phyloP scores from a whole-genome alignment of 2,797 vertebrate genomes.

The Glossophaga mutica region DNA sequence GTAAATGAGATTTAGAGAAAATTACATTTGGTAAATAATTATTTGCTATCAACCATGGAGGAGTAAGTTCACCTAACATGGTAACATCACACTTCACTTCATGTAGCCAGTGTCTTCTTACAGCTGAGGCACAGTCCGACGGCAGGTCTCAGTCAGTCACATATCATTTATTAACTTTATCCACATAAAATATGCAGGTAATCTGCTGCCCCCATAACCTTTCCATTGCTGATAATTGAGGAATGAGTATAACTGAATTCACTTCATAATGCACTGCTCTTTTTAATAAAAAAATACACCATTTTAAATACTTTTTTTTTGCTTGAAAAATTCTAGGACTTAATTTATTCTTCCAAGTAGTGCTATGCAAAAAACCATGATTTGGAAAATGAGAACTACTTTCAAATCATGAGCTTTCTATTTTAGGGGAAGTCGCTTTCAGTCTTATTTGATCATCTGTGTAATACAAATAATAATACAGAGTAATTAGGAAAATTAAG shows the following conservation, averaged over 20 bases:
- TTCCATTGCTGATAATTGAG: slow-evolving; percentile 47
- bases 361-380: background rate
- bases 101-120: slow-evolving; percentile 41
- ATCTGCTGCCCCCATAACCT: slow-evolving; percentile 6
- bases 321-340: background rate
- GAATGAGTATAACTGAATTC: slow-evolving; percentile 44
- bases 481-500: background rate
- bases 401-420: background rate
- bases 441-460: background rate
- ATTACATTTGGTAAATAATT: slow-evolving; percentile 63
- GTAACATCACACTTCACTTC: slow-evolving; percentile 47
- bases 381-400: background rate
- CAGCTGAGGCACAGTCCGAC: background rate
- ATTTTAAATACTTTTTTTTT: background rate
- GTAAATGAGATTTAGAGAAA: slow-evolving; percentile 55
- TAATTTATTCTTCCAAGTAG: background rate
- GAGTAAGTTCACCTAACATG: slow-evolving; percentile 52
- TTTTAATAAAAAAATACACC: background rate
- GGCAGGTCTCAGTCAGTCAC: slow-evolving; percentile 1
- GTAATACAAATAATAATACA: background rate
- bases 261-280: background rate
- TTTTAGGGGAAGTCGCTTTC: background rate
- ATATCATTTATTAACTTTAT: slow-evolving; percentile 44
- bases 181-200: slow-evolving; percentile 41
- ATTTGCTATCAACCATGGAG: slow-evolving; percentile 51